Evolutionary conservation across 1,140 invertebrate genomes (phyloP), one percentile per base, ranked within the genome.

Genomic region (Bathynomus jamesi): DNA sequence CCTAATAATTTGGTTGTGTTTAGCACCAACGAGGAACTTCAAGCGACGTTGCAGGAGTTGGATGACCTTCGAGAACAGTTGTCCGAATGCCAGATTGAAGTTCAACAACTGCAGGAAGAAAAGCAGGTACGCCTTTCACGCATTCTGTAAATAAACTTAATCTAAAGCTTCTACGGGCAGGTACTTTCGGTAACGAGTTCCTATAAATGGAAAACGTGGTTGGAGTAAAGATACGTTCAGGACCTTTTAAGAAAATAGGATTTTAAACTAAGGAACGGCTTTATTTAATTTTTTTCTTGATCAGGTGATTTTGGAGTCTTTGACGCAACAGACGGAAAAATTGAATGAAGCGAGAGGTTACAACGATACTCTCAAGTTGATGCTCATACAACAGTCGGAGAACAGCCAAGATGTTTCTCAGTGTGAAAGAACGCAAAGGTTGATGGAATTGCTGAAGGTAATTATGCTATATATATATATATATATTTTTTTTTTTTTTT

Each of bases 1-100:
- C 5, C 7, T 28, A 63, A 24, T 63, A 28, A 24, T 63, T 70
- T 72, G 10, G 24, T 25, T 69, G 8, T 28, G 24, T 63, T 30
- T 69, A 89, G 90, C 65, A 96, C 94, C n/a, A 95, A 92, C 80
- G 94, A 97, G 83, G 95, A 97, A 82, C 84, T 97, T 0, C 94
- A 96, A 83, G 95, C 94, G 0, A 96, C 94, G 0, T 84, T 96
- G 60, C 94, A 95, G 78, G 94, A 96, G 83, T 83, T 96, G 67
- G 90, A 91, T 32, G 94, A 96, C 82, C 83, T 96, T 31, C 93
- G 86, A 82, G 86, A 89, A 28, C 92, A 94, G 81, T 84, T 96
- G 66, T 88, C 87, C 8, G 93, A 95, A 79, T 85, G 95, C 2
- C 92, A 94, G 80, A 86, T 89, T 3, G 92, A 95, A 80, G 95